phyloP scores from a whole-genome alignment of 2,888 invertebrate species.

The Ormyrus thymus region DNA sequence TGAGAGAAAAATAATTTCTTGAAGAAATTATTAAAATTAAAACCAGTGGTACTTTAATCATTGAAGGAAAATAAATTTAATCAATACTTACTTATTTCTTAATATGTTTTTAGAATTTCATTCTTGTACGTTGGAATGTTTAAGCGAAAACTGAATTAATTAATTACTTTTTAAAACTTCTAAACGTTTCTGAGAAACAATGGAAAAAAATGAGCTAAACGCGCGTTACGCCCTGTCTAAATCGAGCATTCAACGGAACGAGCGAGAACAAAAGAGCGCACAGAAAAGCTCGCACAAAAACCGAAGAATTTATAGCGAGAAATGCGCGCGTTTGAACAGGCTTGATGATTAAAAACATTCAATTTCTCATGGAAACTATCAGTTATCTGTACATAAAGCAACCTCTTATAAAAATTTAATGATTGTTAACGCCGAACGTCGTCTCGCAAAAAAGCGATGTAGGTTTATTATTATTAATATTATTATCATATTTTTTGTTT shows the following conservation, averaged over 20 bases:
- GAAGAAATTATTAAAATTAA: constrained; percentile 11
- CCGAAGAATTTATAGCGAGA: constrained; percentile 14
- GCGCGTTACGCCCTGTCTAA: constrained; percentile 23
- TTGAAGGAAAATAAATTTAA: too few relatives aligned
- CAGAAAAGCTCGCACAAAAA: constrained; percentile 41
- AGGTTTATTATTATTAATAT: constrained; percentile 54
- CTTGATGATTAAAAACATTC: constrained; percentile 29
- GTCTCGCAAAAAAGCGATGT: constrained; percentile 49
- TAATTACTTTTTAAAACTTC: not conserved
- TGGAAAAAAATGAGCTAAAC: constrained; percentile 17
- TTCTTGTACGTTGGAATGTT: too few relatives aligned
- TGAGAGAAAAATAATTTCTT: constrained; percentile 21
- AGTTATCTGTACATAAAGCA: constrained; percentile 50
- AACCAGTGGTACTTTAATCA: too few relatives aligned
- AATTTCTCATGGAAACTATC: constrained; percentile 30
- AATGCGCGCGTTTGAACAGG: constrained; percentile 12
- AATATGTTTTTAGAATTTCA: not conserved
- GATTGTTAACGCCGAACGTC: constrained; percentile 53
- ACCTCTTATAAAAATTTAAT: constrained; percentile 48
- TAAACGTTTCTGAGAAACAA: constrained; percentile 19
- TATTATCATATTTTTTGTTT: constrained; percentile 50
- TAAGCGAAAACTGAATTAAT: too few relatives aligned
- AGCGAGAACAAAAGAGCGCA: constrained; percentile 46
- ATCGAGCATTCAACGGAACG: constrained; percentile 36
- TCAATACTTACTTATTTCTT: constrained; percentile 7